Base-by-base conservation (phyloP, 2,888 invertebrate species). In the Hyposoter dolosus region DNA sequence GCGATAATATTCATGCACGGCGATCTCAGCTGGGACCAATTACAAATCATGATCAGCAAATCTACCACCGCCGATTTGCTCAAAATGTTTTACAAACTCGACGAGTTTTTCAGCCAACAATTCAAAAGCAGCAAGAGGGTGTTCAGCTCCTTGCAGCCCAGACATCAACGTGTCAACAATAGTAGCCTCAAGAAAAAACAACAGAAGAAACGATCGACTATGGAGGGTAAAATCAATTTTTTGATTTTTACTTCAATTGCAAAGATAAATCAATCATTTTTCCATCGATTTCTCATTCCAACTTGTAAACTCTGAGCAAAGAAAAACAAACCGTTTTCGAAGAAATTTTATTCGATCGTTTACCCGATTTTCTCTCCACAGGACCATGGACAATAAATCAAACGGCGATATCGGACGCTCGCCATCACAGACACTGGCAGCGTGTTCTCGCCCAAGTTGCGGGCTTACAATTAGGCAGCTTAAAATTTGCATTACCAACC, bases 41-140 rank as follows among this genome's bases (percentile, higher is more conserved):
- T 99, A 65, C 99, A 99, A 95, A 96, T 99, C 90, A 97, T 99
- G 96, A 99, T 99, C 93, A 98, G 98, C 6, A 98, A 98, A 94
- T 98, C 98, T 72, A 99, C 99, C 1, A 99, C 99, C 0, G 98
- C 98, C 0, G 99, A 99, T 95, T 95, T 99, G 84, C 95, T 99
- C 72, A 99, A 99, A 95, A 99, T 99, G 98, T 98, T 97, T 93
- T 97, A 98, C 88, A 99, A 99, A 93, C 95, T 99, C 50, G 98
- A 99, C 91, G 99, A 99, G 94, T 99, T 99, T 95, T 99, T 99
- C 95, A 97, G 98, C 87, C 99, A 99, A 94, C 99, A 99, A 95
- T 98, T 99, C 93, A 98, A 98, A 94, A 98, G 98, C 89, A 98
- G 98, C 93, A 98, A 98, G 93, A 96, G 99, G 2, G 98, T 98